Conservation (phyloP, 2,888 invertebrate genomes). For the Oegoconia quadripuncta region DNA sequence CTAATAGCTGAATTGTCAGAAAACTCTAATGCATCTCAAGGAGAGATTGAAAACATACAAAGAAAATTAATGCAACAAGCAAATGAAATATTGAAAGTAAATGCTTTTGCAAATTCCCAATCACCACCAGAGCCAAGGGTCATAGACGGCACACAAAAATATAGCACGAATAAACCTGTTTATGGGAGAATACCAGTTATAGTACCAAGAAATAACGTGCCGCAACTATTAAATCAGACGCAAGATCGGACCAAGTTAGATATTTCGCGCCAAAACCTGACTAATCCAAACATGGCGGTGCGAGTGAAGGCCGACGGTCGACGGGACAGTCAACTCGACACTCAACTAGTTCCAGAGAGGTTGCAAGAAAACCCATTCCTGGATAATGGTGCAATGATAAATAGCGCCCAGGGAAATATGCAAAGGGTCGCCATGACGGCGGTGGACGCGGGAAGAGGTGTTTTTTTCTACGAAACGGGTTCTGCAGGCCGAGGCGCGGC, state of each 20-base stretch:
- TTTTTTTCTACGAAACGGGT: constrained; percentile 81
- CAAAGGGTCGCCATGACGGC: constrained; percentile 65
- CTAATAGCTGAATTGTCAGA: constrained; percentile 67
- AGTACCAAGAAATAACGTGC: constrained; percentile 43
- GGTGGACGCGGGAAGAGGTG: constrained; percentile 64
- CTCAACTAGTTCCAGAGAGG: constrained; percentile 71
- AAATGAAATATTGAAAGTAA: constrained; percentile 72
- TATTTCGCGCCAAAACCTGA: constrained; percentile 35
- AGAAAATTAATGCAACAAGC: constrained; percentile 65
- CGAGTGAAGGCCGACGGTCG: constrained; percentile 31
- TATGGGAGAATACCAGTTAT: constrained; percentile 56
- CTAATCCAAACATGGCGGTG: constrained; percentile 27
- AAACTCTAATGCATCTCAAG: constrained; percentile 65
- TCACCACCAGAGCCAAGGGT: constrained; percentile 46
- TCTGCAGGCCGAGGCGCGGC: constrained; percentile 77
- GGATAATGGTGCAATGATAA: constrained; percentile 58
- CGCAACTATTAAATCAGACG: constrained; percentile 19
- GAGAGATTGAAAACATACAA: constrained; percentile 69
- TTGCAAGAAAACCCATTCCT: constrained; percentile 52
- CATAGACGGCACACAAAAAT: constrained; percentile 57
- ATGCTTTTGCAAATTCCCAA: constrained; percentile 55
- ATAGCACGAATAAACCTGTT: constrained; percentile 44
- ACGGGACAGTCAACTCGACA: constrained; percentile 53
- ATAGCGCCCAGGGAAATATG: constrained; percentile 61
- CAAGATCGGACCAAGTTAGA: constrained; percentile 35